Percentiles rank a stretch among this genome's conserved stretches.
Conservation (phyloP, 2,113 vertebrate species). For the Pangasianodon hypophthalmus region DNA sequence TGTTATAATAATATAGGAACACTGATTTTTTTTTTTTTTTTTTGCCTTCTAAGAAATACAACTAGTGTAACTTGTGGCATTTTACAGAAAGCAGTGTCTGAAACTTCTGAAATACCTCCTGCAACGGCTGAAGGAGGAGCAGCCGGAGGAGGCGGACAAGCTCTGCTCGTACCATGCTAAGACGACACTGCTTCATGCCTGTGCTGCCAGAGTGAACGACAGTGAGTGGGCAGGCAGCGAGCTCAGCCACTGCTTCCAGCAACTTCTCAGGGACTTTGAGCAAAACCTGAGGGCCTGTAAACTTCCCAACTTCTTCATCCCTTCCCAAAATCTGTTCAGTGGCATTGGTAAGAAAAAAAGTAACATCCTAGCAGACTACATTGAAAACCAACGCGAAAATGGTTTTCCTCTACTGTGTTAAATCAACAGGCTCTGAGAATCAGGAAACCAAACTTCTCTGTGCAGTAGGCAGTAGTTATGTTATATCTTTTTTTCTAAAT, state of each 20-base stretch:
- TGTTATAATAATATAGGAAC: neutral
- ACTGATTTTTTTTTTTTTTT: neutral
- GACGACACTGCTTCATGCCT: constrained; percentile 79
- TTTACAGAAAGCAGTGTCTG: constrained; percentile 80
- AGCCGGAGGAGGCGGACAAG: constrained; percentile 67
- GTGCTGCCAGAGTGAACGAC: constrained; percentile 67
- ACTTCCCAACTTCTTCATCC: constrained; percentile 84
- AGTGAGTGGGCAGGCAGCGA: constrained; percentile 64
- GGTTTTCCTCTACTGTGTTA: constrained; percentile 75
- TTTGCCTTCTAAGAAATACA: neutral
- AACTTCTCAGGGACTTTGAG: constrained; percentile 71
- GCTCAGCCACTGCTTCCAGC: constrained; percentile 73
- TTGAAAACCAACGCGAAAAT: constrained; percentile 66
- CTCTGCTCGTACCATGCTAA: constrained; percentile 85
- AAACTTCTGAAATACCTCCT: constrained; percentile 87
- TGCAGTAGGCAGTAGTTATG: neutral
- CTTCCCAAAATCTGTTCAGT: constrained; percentile 76
- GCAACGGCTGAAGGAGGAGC: constrained; percentile 70
- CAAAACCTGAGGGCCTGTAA: constrained; percentile 54
- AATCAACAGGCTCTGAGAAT: neutral
- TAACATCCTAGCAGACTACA: constrained; percentile 59
- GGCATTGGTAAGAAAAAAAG: constrained; percentile 35
- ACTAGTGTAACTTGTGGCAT: neutral
- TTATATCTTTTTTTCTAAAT: too few relatives aligned
- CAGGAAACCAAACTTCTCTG: neutral